A percentile compares a stretch with the other conserved stretches of the same genome.
Conservation (phyloP, 2,113 vertebrate species). For the Guaruba guarouba region DNA sequence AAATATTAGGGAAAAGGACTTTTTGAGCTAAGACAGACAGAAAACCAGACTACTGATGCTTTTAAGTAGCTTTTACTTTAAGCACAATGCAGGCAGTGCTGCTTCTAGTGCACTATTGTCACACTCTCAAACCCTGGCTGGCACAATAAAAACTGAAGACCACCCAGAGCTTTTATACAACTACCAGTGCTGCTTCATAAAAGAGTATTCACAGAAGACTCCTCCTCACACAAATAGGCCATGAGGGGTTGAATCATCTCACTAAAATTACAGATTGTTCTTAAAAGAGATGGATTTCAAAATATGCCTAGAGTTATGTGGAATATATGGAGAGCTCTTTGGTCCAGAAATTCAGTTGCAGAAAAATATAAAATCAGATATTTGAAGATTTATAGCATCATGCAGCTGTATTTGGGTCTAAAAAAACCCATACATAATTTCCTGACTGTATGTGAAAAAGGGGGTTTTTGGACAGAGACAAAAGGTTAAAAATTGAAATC, state of each 20-base stretch:
- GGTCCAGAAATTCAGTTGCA: background rate
- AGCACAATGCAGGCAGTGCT: background rate
- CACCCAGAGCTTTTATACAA: background rate
- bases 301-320: background rate
- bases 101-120: background rate
- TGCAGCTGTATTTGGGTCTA: background rate
- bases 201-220: background rate
- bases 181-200: background rate
- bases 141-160: conserved; percentile 8
- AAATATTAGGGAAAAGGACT: background rate
- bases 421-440: background rate
- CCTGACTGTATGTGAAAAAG: background rate
- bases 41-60: background rate
- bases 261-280: background rate
- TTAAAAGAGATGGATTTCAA: background rate
- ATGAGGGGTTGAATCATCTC: background rate
- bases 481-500: background rate
- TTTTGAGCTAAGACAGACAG: background rate
- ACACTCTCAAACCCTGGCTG: background rate
- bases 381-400: background rate
- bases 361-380: background rate
- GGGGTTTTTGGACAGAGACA: background rate
- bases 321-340: background rate
- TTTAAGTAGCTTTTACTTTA: background rate
- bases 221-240: background rate